Conservation (phyloP, 2,113 vertebrate genomes). For the Ophthalmolycus amberensis region DNA sequence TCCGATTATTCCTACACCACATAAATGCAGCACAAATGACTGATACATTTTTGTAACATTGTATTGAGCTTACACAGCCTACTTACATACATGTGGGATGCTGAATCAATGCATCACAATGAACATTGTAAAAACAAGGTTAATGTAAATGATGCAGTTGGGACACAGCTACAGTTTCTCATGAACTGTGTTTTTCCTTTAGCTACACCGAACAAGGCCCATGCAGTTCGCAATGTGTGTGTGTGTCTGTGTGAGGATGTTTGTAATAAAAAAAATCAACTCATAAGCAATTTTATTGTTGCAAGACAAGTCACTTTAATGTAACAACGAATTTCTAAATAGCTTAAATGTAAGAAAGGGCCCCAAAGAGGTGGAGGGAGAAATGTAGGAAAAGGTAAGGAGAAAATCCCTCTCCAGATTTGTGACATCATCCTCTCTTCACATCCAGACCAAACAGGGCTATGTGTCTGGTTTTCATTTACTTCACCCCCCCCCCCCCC, state of each 20-base stretch:
- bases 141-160: background rate
- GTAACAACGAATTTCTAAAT: background rate
- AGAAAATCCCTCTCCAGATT: slow-evolving; percentile 53
- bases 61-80: background rate
- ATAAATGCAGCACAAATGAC: too few species aligned
- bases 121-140: background rate
- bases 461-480: slow-evolving; percentile 84
- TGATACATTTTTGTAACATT: background rate
- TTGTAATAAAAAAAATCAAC: too few species aligned
- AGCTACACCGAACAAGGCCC: background rate
- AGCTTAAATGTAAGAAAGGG: background rate
- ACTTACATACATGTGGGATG: background rate
- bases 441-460: slow-evolving; percentile 81
- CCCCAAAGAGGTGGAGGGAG: slow-evolving; percentile 38
- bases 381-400: slow-evolving; percentile 51
- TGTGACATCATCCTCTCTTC: slow-evolving; percentile 79
- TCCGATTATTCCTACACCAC: too few species aligned
- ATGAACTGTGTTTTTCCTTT: background rate
- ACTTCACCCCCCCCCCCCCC: slow-evolving; percentile 39
- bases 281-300: too few species aligned
- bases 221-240: background rate
- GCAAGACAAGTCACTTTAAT: background rate
- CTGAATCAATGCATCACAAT: background rate
- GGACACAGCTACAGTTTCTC: background rate
- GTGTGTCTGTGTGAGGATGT: background rate